Conservation (phyloP, 35 echinoderm and acorn worm genomes). For the Heliocidaris erythrogramma region DNA sequence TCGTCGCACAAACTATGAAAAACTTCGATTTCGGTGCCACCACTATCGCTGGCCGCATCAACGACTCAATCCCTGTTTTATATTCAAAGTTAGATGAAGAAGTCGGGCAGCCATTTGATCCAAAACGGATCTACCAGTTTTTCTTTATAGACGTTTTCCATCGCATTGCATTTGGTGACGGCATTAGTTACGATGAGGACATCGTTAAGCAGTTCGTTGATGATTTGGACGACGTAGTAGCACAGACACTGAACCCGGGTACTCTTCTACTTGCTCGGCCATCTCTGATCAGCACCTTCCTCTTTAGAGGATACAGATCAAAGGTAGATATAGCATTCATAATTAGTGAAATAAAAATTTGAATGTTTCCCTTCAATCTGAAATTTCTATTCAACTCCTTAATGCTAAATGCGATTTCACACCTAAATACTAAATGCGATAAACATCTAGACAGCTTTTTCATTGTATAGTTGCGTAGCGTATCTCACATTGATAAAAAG, state of each 20-base stretch:
- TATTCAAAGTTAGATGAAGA: not conserved
- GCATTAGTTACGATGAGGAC: not conserved
- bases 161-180: not conserved
- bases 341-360: not conserved
- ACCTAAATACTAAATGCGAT: no score
- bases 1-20: not conserved
- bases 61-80: not conserved
- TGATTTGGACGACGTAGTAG: not conserved
- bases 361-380: not conserved
- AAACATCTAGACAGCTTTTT: no score
- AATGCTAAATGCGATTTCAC: not conserved
- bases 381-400: not conserved
- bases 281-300: not conserved
- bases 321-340: not conserved
- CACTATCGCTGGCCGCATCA: not conserved
- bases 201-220: not conserved
- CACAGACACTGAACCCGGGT: not conserved
- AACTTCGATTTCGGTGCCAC: not conserved
- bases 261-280: not conserved
- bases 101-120: not conserved
- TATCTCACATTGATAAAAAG: no score
- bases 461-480: no score
- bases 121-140: not conserved
- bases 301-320: not conserved
- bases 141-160: conserved; percentile 19